Evolutionary conservation across 2,888 invertebrate species (phyloP), one percentile per base, ranked within the genome.

Genomic region (Chrysotoxum bicinctum): DNA sequence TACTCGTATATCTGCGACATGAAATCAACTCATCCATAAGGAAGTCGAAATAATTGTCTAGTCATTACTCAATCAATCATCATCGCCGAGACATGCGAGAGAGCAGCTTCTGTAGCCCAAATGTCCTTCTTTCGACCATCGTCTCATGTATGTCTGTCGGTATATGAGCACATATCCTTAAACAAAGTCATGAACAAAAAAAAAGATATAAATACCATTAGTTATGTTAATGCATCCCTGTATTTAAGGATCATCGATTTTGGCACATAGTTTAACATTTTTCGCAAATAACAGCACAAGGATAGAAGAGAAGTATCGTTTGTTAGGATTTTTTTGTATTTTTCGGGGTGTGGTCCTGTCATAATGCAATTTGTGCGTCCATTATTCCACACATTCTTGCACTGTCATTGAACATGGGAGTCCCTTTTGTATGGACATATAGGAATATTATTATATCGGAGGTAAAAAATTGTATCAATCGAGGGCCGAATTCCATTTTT

Each of bases 21-120:
- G 85, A 56, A 69, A 85, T 81, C 85, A 80, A 85, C 85, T 81
- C 85, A 85, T 85, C 85, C 85, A 77, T 77, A 80, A 85, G 85
- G 85, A 85, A 85, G 76, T 85, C 54, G 85, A 85, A 85, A 85
- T 85, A 85, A 85, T 85, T 81, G 80, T 85, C 85, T 81, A 85
- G 85, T 85, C 85, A 85, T 85, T 80, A 56, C 76, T 77, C 80
- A 85, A 85, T 85, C 85, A 85, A 85, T 85, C 85, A 85, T 85
- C 85, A 60, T 64, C 14, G 23, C 21, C 52, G 21, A 48, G 75
- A 72, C 75, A 82, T 40, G 19, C 12, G 26, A 54, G 56, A 40
- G 32, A 58, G 45, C 45, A 14, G 16, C 66, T 64, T 23, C 21
- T 14, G 58, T 12, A 62, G 32, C 23, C 16, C 26, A 70, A 60